phyloP scores from a whole-genome alignment of 2,888 invertebrate genomes.

The Oxystoma pomonae region DNA sequence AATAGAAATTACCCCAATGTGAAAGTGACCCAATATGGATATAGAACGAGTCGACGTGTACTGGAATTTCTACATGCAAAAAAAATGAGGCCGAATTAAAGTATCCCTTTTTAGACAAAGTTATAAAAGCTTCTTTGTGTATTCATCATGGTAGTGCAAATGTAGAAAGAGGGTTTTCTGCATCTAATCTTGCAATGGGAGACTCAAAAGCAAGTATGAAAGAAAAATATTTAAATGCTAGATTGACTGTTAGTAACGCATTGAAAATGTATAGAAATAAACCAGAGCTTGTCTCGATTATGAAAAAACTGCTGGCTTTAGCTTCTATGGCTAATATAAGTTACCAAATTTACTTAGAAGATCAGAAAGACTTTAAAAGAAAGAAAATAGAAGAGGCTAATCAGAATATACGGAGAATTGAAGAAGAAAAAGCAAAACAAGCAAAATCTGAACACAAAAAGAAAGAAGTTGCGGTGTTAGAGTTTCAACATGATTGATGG shows the following conservation, averaged over 20 bases:
- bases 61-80: background rate
- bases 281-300: background rate
- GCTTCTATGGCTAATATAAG: background rate
- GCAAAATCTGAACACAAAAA: background rate
- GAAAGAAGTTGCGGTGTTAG: background rate
- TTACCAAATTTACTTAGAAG: too few relatives aligned
- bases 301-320: background rate
- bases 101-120: background rate
- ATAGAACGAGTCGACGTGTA: background rate
- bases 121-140: background rate
- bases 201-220: background rate
- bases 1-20: background rate
- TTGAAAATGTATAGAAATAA: background rate
- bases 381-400: background rate
- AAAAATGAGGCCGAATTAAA: background rate
- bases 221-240: background rate
- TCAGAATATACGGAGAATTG: background rate
- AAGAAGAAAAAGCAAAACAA: background rate
- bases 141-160: background rate
- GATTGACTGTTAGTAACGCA: background rate
- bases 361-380: background rate
- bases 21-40: background rate
- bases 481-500: too few relatives aligned
- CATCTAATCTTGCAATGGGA: background rate
- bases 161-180: background rate